A percentile compares a stretch with the other conserved stretches of the same genome.
Evolutionary conservation across 2,797 vertebrate genomes (phyloP).

Genomic region (Clamator glandarius): DNA sequence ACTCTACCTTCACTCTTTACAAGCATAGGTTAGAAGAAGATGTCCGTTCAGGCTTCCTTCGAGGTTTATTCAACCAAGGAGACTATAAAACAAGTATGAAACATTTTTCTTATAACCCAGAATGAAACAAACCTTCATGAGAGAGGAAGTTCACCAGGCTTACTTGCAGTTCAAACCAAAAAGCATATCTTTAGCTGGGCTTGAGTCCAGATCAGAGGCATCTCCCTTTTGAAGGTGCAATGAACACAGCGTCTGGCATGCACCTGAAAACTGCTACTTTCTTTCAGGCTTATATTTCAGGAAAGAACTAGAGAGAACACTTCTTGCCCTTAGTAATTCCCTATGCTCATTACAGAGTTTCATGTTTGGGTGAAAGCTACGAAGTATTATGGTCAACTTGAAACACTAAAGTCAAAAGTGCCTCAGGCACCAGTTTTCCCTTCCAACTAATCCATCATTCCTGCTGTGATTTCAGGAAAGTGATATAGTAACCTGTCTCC

Average conservation of each 20-base stretch:
- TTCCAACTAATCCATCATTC: slow-evolving; percentile 77
- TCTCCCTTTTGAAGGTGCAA: not conserved
- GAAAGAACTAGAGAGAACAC: slow-evolving; percentile 59
- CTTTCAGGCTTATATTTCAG: slow-evolving; percentile 66
- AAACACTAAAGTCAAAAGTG: slow-evolving; percentile 48
- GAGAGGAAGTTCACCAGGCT: not conserved
- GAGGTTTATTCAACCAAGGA: not conserved
- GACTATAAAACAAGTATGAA: not conserved
- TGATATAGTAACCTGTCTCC: slow-evolving; percentile 66
- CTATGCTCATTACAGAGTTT: slow-evolving; percentile 43
- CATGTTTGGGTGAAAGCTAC: slow-evolving; percentile 26
- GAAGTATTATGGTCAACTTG: slow-evolving; percentile 48
- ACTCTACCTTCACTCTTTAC: not conserved
- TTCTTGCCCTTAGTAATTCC: slow-evolving; percentile 47
- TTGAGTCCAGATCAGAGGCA: not conserved
- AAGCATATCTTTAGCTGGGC: not conserved
- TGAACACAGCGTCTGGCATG: slow-evolving; percentile 31
- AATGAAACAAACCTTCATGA: not conserved
- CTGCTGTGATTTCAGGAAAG: slow-evolving; percentile 65
- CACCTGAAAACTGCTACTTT: slow-evolving; percentile 58
- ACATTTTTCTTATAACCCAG: not conserved
- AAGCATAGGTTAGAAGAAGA: not conserved
- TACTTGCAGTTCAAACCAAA: not conserved
- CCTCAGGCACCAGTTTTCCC: slow-evolving; percentile 49
- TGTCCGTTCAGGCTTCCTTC: not conserved